phyloP scores from a whole-genome alignment of 2,113 vertebrate genomes.

The Cavia aperea region DNA sequence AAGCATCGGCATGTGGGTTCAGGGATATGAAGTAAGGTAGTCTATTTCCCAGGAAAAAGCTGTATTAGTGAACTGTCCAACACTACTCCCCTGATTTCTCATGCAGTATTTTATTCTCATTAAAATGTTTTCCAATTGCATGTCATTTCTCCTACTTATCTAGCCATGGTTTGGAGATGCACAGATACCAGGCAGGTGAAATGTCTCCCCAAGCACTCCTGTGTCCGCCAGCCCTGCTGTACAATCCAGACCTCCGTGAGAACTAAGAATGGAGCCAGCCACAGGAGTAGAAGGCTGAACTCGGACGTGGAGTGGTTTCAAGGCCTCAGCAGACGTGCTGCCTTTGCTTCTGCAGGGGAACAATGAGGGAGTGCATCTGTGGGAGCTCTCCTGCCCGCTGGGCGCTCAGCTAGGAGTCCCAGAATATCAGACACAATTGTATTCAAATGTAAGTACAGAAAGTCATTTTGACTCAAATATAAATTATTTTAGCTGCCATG shows the following conservation, averaged over 20 bases:
- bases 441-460: constrained; percentile 54
- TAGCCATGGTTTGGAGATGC: background rate
- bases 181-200: background rate
- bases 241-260: accelerated
- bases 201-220: accelerated
- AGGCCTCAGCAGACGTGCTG: background rate
- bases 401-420: constrained; percentile 27
- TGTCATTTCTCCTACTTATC: background rate
- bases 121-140: constrained; percentile 4
- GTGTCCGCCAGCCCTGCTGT: accelerated
- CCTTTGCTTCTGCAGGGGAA: background rate
- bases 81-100: background rate
- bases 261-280: accelerated
- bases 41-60: background rate
- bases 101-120: background rate
- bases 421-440: constrained; percentile 47
- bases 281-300: accelerated
- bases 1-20: background rate
- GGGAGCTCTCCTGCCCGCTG: background rate
- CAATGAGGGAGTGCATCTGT: background rate
- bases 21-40: background rate
- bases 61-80: background rate
- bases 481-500: constrained; percentile 53
- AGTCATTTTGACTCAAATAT: constrained; percentile 37
- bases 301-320: accelerated